Base-by-base conservation (phyloP, 2,113 vertebrate genomes). In the Pseudopodoces humilis region DNA sequence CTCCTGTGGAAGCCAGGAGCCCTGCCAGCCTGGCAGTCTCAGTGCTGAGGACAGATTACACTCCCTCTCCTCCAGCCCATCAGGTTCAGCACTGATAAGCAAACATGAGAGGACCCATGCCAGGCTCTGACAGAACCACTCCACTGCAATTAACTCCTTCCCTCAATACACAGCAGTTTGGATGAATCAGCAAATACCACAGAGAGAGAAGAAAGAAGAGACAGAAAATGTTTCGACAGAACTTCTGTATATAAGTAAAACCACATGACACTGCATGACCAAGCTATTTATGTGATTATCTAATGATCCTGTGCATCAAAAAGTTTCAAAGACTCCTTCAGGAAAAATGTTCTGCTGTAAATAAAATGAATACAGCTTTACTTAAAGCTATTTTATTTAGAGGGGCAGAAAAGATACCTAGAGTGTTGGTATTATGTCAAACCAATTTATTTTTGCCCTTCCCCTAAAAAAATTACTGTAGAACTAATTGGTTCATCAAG, bases 351-450 rank as follows among this genome's bases (percentile, higher is more conserved):
- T 43, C 20, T 5, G 4, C 25, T 53, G 25, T 44, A 89, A 84
- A 86, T n/a, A n/a, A 83, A 92, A 33, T 25, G 27, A 58, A 59
- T 44, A 23, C 3, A 58, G 44, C 22, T 88, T 88, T 22, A 47
- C 25, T 23, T 30, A 59, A 55, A 77, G 33, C 21, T 17, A 46
- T 9, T 56, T 65, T 70, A 52, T 47, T 86, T 67, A 30, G 37
- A 11, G 9, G 4, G 0, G 1, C 0, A 9, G 25, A 17, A 1
- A 7, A 28, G 13, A 37, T 18, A 30, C 3, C 3, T 37, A n/a
- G 6, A 47, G 3, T 33, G 43, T 55, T 33, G 31, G 7, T 5
- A 31, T 50, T 77, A 39, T 50, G 15, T 39, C 6, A 59, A 68
- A 22, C 11, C 23, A 13, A 21, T 46, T 64, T 56, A 8, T 18